Evolutionary conservation across 1,140 invertebrate species (phyloP).

Genomic region (Catajapyx aquilonaris): DNA sequence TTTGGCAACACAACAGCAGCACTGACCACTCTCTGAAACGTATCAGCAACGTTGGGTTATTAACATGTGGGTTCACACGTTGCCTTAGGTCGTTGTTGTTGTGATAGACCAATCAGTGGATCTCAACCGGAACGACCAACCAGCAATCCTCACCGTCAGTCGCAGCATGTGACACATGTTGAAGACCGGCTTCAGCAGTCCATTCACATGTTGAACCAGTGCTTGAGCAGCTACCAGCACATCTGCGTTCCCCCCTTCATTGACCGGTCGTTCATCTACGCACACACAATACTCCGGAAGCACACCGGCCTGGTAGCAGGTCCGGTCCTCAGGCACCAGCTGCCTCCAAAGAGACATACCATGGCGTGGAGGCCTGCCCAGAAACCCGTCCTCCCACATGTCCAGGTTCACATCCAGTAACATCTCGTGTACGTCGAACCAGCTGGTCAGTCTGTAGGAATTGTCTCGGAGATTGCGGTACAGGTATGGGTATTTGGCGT

Average conservation of each 20-base stretch:
- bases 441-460: conserved; percentile 17
- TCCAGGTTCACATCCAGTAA: conserved; percentile 15
- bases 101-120: too few relatives aligned
- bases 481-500: conserved; percentile 18
- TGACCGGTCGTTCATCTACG: conserved; percentile 7
- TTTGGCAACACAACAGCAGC: conserved; percentile 6
- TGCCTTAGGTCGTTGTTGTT: not conserved
- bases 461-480: conserved; percentile 22
- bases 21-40: conserved; percentile 13
- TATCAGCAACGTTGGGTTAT: conserved; percentile 13
- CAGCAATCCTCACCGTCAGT: too few relatives aligned
- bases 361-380: conserved; percentile 5
- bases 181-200: too few relatives aligned
- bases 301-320: conserved; percentile 24
- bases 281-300: conserved; percentile 27
- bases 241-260: too few relatives aligned
- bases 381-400: conserved; percentile 4
- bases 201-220: conserved; percentile 9
- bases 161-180: too few relatives aligned
- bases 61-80: not conserved
- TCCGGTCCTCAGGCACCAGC: conserved; percentile 19
- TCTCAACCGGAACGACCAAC: too few relatives aligned
- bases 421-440: too few relatives aligned
- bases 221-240: conserved; percentile 5
- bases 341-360: too few relatives aligned